phyloP scores from a whole-genome alignment of 1,140 invertebrate species.

The Lordiphosa stackelbergi region DNA sequence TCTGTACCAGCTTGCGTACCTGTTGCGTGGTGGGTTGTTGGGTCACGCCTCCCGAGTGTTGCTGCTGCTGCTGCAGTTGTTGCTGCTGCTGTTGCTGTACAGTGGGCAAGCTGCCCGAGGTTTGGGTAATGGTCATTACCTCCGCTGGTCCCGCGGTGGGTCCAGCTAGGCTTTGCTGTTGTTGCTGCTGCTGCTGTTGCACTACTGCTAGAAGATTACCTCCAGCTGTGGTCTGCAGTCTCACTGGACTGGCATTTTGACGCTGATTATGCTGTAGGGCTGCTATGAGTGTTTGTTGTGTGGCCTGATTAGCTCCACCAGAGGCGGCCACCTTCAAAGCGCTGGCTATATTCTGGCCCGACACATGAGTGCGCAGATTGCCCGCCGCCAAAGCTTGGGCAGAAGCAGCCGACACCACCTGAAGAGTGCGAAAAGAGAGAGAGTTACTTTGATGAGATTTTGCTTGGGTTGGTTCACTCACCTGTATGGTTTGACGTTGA shows the following conservation, averaged over 20 bases:
- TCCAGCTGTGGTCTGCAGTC: constrained; percentile 77
- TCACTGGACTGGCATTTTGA: constrained; percentile 77
- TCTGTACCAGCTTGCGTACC: constrained; percentile 76
- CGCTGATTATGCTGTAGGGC: constrained; percentile 77
- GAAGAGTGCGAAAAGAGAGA: background rate
- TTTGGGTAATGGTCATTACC: constrained; percentile 71
- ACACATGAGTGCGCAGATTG: constrained; percentile 75
- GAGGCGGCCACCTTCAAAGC: constrained; percentile 77
- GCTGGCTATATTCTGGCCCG: constrained; percentile 76
- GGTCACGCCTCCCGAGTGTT: constrained; percentile 32
- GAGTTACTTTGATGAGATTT: too few species aligned
- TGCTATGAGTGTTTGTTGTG: constrained; percentile 77
- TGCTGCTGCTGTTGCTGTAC: constrained; percentile 46
- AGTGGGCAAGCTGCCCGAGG: constrained; percentile 51
- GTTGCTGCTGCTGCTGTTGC: constrained; percentile 65
- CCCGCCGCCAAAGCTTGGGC: constrained; percentile 77
- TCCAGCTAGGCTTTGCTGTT: constrained; percentile 24
- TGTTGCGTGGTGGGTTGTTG: constrained; percentile 68
- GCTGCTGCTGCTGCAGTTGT: constrained; percentile 46
- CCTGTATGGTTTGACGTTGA: constrained; percentile 75
- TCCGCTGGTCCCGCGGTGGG: constrained; percentile 52
- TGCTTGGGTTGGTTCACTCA: constrained; percentile 17
- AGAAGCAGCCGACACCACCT: constrained; percentile 79
- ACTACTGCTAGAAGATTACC: constrained; percentile 78
- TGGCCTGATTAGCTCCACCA: constrained; percentile 52